Percentiles rank a stretch among this genome's conserved stretches.
phyloP scores from a whole-genome alignment of 2,797 vertebrate species.

The Sebastes itinus region DNA sequence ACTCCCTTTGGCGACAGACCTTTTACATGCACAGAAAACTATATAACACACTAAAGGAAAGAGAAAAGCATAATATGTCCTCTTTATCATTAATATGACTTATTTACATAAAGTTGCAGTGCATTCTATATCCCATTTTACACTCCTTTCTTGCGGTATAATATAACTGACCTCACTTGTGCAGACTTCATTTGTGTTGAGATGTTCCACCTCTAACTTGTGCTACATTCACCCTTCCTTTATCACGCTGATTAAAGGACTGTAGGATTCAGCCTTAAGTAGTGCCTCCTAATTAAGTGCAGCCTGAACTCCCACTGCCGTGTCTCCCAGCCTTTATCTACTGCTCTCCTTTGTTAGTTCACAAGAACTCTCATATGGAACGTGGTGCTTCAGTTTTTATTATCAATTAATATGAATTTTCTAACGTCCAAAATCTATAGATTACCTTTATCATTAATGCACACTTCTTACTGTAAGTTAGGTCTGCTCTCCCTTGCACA shows the following conservation, averaged over 20 bases:
- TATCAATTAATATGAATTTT: constrained; percentile 32
- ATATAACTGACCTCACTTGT: not conserved
- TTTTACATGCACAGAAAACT: no score
- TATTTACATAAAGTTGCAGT: not conserved
- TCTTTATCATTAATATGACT: not conserved
- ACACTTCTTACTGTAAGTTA: not conserved
- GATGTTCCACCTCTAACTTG: constrained; percentile 21
- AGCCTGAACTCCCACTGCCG: constrained; percentile 36
- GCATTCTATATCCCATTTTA: not conserved
- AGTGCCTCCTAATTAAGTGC: constrained; percentile 45
- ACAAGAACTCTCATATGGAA: constrained; percentile 2
- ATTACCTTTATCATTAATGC: constrained; percentile 10
- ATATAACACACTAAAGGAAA: no score
- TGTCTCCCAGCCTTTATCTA: constrained; percentile 17
- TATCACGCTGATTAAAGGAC: constrained; percentile 47
- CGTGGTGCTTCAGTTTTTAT: not conserved
- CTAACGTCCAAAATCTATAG: constrained; percentile 13
- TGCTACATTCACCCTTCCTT: constrained; percentile 23
- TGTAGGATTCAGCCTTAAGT: constrained; percentile 26
- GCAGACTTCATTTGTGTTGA: constrained; percentile 21
- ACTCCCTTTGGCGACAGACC: no score
- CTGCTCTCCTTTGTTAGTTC: constrained; percentile 26
- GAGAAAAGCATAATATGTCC: no score
- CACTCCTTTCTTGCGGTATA: not conserved
- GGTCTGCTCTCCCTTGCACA: not conserved